phyloP scores from a whole-genome alignment of 1,140 invertebrate genomes.

The Doryteuthis pealeii region DNA sequence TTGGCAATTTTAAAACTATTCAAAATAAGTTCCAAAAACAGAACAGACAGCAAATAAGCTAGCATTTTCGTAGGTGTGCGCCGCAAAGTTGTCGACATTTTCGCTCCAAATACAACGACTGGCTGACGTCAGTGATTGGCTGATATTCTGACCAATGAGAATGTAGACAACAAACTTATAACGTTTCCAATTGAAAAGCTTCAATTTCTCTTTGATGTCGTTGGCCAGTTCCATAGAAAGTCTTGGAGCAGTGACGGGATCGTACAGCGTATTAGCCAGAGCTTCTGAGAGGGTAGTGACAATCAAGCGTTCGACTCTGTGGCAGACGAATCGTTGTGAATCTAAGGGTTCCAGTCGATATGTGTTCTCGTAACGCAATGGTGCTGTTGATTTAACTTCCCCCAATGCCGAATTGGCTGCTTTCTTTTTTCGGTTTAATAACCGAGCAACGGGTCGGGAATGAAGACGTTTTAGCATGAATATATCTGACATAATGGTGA shows the following conservation, averaged over 20 bases:
- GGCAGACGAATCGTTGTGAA: slow-evolving; percentile 27
- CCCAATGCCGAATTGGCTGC: slow-evolving; percentile 16
- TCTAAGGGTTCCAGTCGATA: slow-evolving; percentile 30
- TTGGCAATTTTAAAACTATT: slow-evolving; percentile 33
- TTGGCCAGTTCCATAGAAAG: slow-evolving; percentile 31
- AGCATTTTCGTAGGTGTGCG: slow-evolving; percentile 40
- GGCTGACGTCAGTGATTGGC: slow-evolving; percentile 42
- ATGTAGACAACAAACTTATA: slow-evolving; percentile 50
- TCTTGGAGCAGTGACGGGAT: slow-evolving; percentile 24
- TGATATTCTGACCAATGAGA: slow-evolving; percentile 40
- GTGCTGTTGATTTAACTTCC: slow-evolving; percentile 14
- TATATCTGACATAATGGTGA: neutral
- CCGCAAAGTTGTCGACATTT: slow-evolving; percentile 44
- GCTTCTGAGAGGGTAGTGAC: slow-evolving; percentile 27
- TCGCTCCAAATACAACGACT: slow-evolving; percentile 53
- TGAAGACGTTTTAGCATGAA: neutral
- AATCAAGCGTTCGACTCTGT: slow-evolving; percentile 33
- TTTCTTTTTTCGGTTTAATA: neutral
- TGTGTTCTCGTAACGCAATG: slow-evolving; percentile 31
- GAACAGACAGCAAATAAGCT: slow-evolving; percentile 47
- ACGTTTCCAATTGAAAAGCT: slow-evolving; percentile 40
- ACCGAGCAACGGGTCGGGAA: neutral
- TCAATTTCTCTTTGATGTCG: slow-evolving; percentile 35
- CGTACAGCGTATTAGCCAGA: slow-evolving; percentile 31
- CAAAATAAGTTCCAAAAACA: slow-evolving; percentile 51